phyloP scores from a whole-genome alignment of 2,113 vertebrate species.

The Osmerus eperlanus region DNA sequence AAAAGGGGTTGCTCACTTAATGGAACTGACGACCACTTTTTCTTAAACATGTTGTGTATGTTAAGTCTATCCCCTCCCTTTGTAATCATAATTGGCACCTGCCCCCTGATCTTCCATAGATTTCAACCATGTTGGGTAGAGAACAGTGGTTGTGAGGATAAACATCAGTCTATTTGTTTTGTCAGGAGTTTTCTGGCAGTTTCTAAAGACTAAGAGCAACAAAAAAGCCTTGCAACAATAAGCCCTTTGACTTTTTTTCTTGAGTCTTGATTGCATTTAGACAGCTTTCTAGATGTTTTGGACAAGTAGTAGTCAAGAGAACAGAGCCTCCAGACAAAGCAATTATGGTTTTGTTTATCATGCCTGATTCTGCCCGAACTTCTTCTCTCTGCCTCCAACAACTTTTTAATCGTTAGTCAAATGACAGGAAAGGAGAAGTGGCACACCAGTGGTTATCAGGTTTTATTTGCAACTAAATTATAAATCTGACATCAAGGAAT shows the following conservation, averaged over 20 bases:
- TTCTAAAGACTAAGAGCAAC: conserved; percentile 51
- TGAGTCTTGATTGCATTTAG: conserved; percentile 59
- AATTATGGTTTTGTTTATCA: conserved; percentile 72
- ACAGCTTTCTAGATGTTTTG: conserved; percentile 63
- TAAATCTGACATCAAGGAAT: conserved; percentile 35
- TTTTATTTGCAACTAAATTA: conserved; percentile 20
- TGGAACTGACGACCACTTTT: too few species aligned
- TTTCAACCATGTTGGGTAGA: conserved; percentile 53
- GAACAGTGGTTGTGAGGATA: conserved; percentile 63
- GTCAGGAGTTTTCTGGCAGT: conserved; percentile 60
- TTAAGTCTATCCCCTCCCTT: conserved; percentile 27
- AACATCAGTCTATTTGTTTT: conserved; percentile 67
- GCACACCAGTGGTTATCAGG: conserved; percentile 8
- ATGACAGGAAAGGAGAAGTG: conserved; percentile 35
- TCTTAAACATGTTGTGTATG: too few species aligned
- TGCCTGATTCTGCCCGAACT: conserved; percentile 36
- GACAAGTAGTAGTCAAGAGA: conserved; percentile 57
- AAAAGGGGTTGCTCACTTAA: too few species aligned
- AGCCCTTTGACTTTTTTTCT: conserved; percentile 63
- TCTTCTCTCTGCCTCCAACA: conserved; percentile 26
- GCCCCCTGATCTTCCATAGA: conserved; percentile 50
- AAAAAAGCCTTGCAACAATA: conserved; percentile 68
- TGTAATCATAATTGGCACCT: conserved; percentile 59
- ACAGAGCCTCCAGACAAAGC: conserved; percentile 62
- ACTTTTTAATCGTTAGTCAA: conserved; percentile 53